Evolutionary conservation across 2,797 vertebrate species (phyloP).

Genomic region (Manis crassicaudata): DNA sequence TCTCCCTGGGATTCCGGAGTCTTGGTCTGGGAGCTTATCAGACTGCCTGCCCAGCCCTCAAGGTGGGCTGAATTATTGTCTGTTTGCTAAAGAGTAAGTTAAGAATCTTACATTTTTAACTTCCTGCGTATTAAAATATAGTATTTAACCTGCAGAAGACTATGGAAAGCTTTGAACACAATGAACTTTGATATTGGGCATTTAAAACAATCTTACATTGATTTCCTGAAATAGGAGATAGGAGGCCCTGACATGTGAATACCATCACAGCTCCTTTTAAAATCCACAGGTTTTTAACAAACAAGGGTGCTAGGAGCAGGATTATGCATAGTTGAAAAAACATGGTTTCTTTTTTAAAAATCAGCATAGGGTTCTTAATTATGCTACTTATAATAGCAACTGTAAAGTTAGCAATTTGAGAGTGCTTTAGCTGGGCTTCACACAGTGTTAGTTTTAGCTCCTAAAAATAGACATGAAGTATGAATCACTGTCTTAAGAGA

Average conservation of each 20-base stretch:
- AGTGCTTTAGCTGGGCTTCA: constrained; percentile 41
- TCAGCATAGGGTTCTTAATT: constrained; percentile 32
- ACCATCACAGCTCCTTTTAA: neutral
- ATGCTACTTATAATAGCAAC: constrained; percentile 39
- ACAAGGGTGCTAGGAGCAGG: neutral
- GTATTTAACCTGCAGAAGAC: neutral
- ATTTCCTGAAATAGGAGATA: neutral
- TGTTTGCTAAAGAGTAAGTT: too few species aligned
- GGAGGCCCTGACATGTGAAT: neutral
- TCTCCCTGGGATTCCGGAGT: too few species aligned
- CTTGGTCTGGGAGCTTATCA: too few species aligned
- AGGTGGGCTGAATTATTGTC: too few species aligned
- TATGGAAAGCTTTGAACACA: neutral
- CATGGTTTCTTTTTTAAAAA: neutral
- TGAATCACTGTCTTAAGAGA: constrained; percentile 60
- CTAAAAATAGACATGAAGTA: constrained; percentile 51
- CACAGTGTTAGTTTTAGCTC: constrained; percentile 50
- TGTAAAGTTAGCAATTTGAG: constrained; percentile 53
- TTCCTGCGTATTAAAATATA: too few species aligned
- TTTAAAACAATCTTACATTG: neutral
- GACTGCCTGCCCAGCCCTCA: too few species aligned
- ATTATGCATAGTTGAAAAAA: constrained; percentile 10
- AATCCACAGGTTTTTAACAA: constrained; percentile 20
- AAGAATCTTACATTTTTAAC: too few species aligned
- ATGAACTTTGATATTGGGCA: neutral